Conservation (phyloP, 2,888 invertebrate species). For the Pegoplata infirma region DNA sequence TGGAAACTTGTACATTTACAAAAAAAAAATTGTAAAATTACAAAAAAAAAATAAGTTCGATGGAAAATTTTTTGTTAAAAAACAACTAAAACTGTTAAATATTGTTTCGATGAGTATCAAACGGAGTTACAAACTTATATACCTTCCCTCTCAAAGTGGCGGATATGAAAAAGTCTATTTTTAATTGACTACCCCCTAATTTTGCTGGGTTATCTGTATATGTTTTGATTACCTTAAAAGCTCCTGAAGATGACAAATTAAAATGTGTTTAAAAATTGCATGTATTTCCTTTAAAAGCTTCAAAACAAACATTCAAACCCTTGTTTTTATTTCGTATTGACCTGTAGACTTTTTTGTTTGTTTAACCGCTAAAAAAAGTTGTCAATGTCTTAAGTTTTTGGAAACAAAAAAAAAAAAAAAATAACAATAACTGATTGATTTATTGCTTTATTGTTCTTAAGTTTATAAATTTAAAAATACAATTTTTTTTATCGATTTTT, state of each 20-base stretch:
- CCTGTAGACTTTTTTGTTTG: too few relatives aligned
- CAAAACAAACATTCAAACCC: background rate
- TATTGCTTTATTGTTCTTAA: slow-evolving; percentile 62
- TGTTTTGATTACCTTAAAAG: slow-evolving; percentile 47
- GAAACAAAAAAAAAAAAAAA: slow-evolving; percentile 10
- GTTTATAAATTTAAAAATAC: slow-evolving; percentile 27
- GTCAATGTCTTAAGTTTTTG: slow-evolving; percentile 48
- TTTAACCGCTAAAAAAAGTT: slow-evolving; percentile 38
- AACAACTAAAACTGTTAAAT: too few relatives aligned
- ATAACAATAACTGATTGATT: slow-evolving; percentile 51
- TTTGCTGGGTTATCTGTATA: too few relatives aligned
- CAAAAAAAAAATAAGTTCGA: too few relatives aligned
- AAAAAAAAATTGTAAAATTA: too few relatives aligned
- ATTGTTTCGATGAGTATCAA: too few relatives aligned
- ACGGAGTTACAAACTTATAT: too few relatives aligned
- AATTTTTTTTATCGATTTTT: background rate
- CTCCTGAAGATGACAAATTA: slow-evolving; percentile 57
- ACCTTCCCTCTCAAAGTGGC: too few relatives aligned
- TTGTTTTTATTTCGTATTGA: background rate
- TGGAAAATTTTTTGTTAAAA: too few relatives aligned
- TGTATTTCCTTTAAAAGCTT: slow-evolving; percentile 39
- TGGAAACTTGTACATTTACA: too few relatives aligned
- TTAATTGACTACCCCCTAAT: too few relatives aligned
- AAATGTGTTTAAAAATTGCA: slow-evolving; percentile 59
- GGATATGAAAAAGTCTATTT: too few relatives aligned